Conservation (phyloP, 2,113 vertebrate genomes). For the Poicephalus gulielmi region DNA sequence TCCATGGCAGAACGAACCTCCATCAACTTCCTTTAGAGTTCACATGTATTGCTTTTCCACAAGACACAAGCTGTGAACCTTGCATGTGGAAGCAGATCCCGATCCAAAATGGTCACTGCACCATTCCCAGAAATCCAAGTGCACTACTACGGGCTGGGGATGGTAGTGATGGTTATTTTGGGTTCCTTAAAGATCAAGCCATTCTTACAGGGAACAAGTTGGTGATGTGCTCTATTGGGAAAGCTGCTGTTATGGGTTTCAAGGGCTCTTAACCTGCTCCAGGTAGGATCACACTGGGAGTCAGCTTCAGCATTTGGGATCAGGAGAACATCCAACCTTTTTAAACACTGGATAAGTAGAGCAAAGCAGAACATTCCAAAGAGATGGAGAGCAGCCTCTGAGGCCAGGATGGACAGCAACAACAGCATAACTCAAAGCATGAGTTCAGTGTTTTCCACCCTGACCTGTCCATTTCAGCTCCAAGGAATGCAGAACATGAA, state of each 20-base stretch:
- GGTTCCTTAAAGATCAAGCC: not conserved
- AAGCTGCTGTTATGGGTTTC: not conserved
- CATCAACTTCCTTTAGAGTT: not conserved
- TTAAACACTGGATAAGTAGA: not conserved
- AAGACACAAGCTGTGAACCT: not conserved
- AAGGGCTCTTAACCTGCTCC: not conserved
- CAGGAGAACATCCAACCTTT: not conserved
- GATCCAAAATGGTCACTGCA: not conserved
- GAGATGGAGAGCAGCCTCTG: not conserved
- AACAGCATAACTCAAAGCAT: not conserved
- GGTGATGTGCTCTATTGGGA: not conserved
- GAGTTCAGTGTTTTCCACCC: not conserved
- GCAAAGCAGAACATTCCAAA: not conserved
- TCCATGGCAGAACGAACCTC: not conserved
- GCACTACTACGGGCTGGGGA: not conserved
- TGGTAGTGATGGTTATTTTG: not conserved
- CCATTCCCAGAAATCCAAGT: not conserved
- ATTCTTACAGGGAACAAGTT: not conserved
- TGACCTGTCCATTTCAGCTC: not conserved
- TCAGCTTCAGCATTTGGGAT: not conserved
- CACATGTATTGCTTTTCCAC: not conserved
- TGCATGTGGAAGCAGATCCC: not conserved
- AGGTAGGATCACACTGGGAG: fast-evolving
- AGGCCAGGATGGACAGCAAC: not conserved
- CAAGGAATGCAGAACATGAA: not conserved